Conservation (phyloP, 30 jellyfish, hydroid and myxozoan genomes). For the Morbakka virulenta region DNA sequence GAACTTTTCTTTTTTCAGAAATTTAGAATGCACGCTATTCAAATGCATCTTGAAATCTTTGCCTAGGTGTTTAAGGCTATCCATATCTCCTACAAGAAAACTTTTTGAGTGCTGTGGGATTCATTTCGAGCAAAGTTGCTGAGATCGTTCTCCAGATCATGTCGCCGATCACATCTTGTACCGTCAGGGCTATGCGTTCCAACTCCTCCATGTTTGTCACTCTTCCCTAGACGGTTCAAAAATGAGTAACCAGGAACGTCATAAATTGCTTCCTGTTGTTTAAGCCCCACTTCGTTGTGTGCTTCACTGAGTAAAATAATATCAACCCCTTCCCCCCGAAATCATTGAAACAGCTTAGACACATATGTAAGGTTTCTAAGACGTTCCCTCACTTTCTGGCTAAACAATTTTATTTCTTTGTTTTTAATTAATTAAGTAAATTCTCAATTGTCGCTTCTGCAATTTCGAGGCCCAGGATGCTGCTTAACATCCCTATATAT, state of each 20-base stretch:
- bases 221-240: constrained; percentile 45
- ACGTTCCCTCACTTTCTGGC: constrained; percentile 67
- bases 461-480: constrained; percentile 54
- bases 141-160: constrained; percentile 51
- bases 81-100: constrained; percentile 22
- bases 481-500: constrained; percentile 63
- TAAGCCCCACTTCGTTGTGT: constrained; percentile 42
- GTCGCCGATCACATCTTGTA: constrained; percentile 32
- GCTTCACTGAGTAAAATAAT: constrained; percentile 59
- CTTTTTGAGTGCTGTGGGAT: constrained; percentile 26
- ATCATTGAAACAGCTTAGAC: constrained; percentile 54
- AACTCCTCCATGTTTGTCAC: constrained; percentile 67
- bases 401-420: constrained; percentile 33
- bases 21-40: neutral
- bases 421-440: constrained; percentile 11
- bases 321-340: constrained; percentile 59
- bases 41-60: neutral
- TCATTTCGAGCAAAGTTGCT: constrained; percentile 41
- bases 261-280: constrained; percentile 44
- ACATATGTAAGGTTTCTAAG: constrained; percentile 49
- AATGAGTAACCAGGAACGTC: constrained; percentile 62
- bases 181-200: constrained; percentile 57
- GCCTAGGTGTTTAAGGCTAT: neutral
- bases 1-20: too few relatives aligned
- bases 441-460: constrained; percentile 29